Percentiles rank a stretch among this genome's conserved stretches.
phyloP scores from a whole-genome alignment of 2,888 invertebrate genomes.

The Cryptocheilus praepositus region DNA sequence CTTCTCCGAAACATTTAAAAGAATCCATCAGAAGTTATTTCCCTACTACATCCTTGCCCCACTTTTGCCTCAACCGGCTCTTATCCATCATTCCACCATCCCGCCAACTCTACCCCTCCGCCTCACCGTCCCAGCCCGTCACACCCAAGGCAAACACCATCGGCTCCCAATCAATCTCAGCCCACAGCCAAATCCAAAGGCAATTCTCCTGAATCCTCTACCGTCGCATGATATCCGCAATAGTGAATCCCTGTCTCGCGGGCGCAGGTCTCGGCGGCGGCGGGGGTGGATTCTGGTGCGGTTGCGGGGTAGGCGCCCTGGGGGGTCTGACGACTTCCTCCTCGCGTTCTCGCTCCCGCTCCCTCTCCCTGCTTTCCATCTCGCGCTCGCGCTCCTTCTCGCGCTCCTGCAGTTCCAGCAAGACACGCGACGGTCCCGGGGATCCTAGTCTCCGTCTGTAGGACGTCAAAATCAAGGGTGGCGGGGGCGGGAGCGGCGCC shows the following conservation, averaged over 20 bases:
- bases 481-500: conserved; percentile 68
- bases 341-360: conserved; percentile 53
- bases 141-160: too few species aligned
- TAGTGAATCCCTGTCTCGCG: conserved; percentile 89
- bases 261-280: conserved; percentile 80
- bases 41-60: not conserved
- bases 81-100: too few species aligned
- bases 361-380: conserved; percentile 54
- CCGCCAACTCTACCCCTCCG: too few species aligned
- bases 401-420: conserved; percentile 70
- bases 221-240: conserved; percentile 93
- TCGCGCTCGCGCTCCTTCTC: conserved; percentile 66
- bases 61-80: too few species aligned
- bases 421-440: conserved; percentile 70
- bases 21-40: not conserved
- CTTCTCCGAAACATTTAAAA: not conserved
- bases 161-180: too few species aligned
- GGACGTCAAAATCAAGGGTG: conserved; percentile 67
- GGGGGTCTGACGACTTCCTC: conserved; percentile 74
- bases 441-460: conserved; percentile 70
- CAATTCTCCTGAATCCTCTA: too few species aligned
- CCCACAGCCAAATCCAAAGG: too few species aligned
- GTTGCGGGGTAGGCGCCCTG: conserved; percentile 72
- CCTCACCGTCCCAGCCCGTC: too few species aligned
- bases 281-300: conserved; percentile 54